A percentile compares a stretch with the other conserved stretches of the same genome.
Conservation (phyloP, 2,888 invertebrate species). For the Himalopsyche japonica region DNA sequence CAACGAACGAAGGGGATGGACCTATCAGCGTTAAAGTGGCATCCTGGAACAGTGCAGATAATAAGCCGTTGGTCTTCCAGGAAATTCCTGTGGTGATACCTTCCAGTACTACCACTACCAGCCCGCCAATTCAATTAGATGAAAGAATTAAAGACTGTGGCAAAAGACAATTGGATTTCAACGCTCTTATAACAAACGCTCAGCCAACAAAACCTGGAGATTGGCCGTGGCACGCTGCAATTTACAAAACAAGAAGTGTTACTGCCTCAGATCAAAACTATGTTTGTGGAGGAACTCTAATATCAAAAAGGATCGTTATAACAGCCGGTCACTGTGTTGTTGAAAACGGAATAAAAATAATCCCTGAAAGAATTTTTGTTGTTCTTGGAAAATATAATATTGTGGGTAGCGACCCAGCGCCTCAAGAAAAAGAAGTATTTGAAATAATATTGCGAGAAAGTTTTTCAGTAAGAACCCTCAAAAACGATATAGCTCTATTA, state of each 20-base stretch:
- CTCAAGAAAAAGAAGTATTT: neutral
- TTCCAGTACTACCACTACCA: neutral
- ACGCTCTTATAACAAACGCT: slow-evolving; percentile 48
- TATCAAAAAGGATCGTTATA: slow-evolving; percentile 46
- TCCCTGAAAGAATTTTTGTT: neutral
- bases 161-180: slow-evolving; percentile 45
- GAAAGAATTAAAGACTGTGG: slow-evolving; percentile 44
- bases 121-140: neutral
- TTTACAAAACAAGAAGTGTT: slow-evolving; percentile 43
- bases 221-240: slow-evolving; percentile 53
- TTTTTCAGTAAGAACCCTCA: slow-evolving; percentile 26
- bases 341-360: neutral
- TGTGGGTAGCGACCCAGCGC: neutral
- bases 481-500: slow-evolving; percentile 44
- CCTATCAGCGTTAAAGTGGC: neutral
- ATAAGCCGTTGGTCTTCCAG: neutral
- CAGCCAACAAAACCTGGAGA: slow-evolving; percentile 47
- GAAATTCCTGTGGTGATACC: neutral
- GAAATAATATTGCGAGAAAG: slow-evolving; percentile 29
- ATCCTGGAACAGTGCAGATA: neutral
- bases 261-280: slow-evolving; percentile 42
- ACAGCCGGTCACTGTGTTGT: slow-evolving; percentile 43
- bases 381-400: slow-evolving; percentile 3
- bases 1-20: neutral
- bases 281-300: slow-evolving; percentile 50